These are phyloP conservation scores for Oenanthe oenanthe DNA, from an alignment of 2,113 vertebrate genomes.

Conservation along the genomic window DNA sequence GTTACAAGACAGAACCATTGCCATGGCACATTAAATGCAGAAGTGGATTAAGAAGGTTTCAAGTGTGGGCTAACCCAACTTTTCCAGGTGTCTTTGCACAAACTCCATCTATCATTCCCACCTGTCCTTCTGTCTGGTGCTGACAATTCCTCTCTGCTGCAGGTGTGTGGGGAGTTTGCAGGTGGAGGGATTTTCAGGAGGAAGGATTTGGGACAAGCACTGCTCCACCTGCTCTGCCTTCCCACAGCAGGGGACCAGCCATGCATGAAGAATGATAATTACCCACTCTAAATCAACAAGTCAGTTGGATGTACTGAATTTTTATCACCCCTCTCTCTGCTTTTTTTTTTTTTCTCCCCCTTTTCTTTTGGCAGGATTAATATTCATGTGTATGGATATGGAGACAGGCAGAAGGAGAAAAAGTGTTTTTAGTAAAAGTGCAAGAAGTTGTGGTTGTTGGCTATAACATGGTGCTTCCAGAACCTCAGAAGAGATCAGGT, in stretches of 20 bases:
- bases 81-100: background rate
- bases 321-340: background rate
- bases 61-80: background rate
- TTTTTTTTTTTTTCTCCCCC: accelerated
- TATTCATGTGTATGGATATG: background rate
- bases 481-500: background rate
- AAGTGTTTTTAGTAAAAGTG: background rate
- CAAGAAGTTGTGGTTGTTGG: background rate
- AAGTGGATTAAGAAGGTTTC: background rate
- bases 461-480: background rate
- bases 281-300: constrained; percentile 44
- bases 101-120: background rate
- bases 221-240: constrained; percentile 25
- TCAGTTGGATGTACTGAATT: constrained; percentile 18
- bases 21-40: background rate
- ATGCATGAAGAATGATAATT: constrained; percentile 40
- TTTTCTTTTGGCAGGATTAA: background rate
- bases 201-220: background rate
- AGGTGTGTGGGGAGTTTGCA: background rate
- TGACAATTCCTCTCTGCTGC: background rate
- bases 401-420: background rate
- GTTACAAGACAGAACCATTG: background rate
- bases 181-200: background rate
- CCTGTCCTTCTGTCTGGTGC: background rate
- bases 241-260: background rate